Conservation (phyloP, 2,888 invertebrate genomes). For the Drosophila incognita region DNA sequence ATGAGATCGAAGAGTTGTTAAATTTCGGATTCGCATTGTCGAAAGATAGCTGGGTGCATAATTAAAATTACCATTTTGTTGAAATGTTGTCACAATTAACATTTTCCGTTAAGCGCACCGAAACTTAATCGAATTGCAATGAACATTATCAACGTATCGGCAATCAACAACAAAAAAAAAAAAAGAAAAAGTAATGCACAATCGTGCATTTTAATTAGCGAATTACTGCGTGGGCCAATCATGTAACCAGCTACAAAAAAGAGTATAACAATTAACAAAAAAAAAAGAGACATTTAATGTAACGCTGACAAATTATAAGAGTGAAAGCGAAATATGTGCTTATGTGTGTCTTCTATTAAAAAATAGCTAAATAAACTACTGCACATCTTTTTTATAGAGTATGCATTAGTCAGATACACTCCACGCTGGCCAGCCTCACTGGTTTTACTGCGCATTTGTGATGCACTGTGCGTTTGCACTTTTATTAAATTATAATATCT, state of each 20-base stretch:
- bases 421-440: neutral
- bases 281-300: neutral
- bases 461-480: constrained; percentile 55
- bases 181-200: constrained; percentile 26
- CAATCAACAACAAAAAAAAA: constrained; percentile 4
- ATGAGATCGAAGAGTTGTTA: neutral
- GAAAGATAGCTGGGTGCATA: constrained; percentile 16
- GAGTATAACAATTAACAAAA: neutral
- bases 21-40: neutral
- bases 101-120: constrained; percentile 22
- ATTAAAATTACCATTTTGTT: constrained; percentile 35
- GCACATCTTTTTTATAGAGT: neutral
- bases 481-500: constrained; percentile 55
- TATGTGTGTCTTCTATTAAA: neutral
- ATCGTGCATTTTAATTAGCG: constrained; percentile 67
- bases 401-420: neutral
- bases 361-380: neutral
- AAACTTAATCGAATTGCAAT: constrained; percentile 72
- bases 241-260: neutral
- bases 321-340: neutral
- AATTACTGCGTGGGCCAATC: constrained; percentile 32
- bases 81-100: constrained; percentile 54
- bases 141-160: constrained; percentile 63
- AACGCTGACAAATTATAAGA: neutral
- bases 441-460: constrained; percentile 42